Base-by-base conservation (phyloP, 2,888 invertebrate genomes). In the Melikaiella ostensackeni region DNA sequence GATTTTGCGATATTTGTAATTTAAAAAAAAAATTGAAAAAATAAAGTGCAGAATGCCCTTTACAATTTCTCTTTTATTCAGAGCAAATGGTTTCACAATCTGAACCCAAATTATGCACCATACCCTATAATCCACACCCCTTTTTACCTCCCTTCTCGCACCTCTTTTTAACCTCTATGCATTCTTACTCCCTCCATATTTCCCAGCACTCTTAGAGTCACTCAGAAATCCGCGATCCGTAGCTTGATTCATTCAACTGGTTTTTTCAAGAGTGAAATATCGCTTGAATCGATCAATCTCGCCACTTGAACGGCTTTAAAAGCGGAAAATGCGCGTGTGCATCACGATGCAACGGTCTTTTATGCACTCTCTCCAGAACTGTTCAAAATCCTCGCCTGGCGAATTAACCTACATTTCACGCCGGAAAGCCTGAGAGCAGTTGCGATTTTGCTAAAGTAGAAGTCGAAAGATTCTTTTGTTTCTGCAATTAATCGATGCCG, bases 221-320 rank as follows among this genome's bases (percentile, higher is more conserved):
- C 19, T 59, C 30, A 70, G 62, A 46, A 79, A 75, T 61, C 57
- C 38, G 24, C 64, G 64, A 75, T 66, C 27, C 74, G 64, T 74
- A 64, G 42, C 63, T 77, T 66, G 62, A 63, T 62, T 70, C 70
- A 81, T 81, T 79, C 75, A 75, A 38, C 59, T 46, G 77, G 79
- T 76, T 80, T 82, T 79, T 78, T 77, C 76, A 73, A 81, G 61
- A 77, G 78, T 81, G 77, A 77, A 82, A 82, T 79, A 79, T 77
- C 70, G 55, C 35, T 27, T 63, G 77, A 73, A 79, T 80, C 75
- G 59, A 74, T 70, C 70, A 70, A 70, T 70, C 66, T 70, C 74
- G 66, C 55, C 77, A 77, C 79, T 79, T 74, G 77, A 79, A 64
- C 50, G 55, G 50, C 77, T 74, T 55, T 74, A 75, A 77, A 73